Evolutionary conservation across 2,888 invertebrate species (phyloP), one percentile per base, ranked within the genome.

Genomic region (Eupelmus urozonus): DNA sequence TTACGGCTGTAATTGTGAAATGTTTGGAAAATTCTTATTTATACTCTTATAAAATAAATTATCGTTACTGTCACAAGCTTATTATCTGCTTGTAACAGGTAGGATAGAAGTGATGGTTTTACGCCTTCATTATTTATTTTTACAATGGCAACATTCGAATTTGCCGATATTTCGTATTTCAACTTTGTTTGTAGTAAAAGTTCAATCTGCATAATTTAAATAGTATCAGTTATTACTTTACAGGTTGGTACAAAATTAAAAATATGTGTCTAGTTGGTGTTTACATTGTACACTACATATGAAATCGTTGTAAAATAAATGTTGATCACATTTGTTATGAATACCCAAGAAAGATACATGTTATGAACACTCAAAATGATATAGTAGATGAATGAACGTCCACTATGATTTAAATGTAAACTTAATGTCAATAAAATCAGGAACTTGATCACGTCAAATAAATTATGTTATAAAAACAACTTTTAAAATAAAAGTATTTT

Each of bases 1-100:
- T 13, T 34, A 27, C 2, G 23, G 49, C 34, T 66, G 65, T 18
- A 23, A 49, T 49, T 20, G 42, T 18, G 42, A 42, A 40, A 16
- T 20, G 2, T 74, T 74, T 55, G 23, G 40, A 53, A 75, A 75
- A 51, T 27, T 60, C 53, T 34, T 27, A 71, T 18, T 45, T 57
- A 5, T 23, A 63, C 9, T 55, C n/a, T 77, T 62, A 72, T 77
- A 72, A 77, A 60, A 72, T 67, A 77, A 49, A 66, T 65, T 65
- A 65, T 18, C n/a, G 20, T 59, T 65, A 34, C 9, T 27, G 51
- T 40, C 63, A 59, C 40, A 51, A n/a, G n/a, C n/a, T n/a, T n/a
- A n/a, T 27, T 70, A 71, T 18, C 49, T 5, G 51, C 18, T 76
- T 65, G 20, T 65, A 70, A 29, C 13, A 63, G 23, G 18, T 51